Base-by-base conservation (phyloP, 2,888 invertebrate genomes). In the Glyphotaelius pellucidus region DNA sequence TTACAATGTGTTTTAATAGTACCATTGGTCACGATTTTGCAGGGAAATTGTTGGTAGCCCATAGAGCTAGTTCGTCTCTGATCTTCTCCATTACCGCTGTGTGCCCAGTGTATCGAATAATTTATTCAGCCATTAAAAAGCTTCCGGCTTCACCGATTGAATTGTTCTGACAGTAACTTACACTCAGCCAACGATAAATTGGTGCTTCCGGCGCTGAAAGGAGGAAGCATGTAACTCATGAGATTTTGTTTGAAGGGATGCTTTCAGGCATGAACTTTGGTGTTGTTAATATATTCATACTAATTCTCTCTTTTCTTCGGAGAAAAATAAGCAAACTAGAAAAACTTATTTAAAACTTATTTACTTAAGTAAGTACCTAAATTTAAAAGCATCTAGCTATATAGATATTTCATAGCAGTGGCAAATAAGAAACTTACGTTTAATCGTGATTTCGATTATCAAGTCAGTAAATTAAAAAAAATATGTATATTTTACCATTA, bases 101-200 rank as follows among this genome's bases (percentile, higher is more conserved):
- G 81, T 83, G 90, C 35, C 38, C 42, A 83, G 47, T 25, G 85
- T 84, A 67, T 84, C 83, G 85, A 38, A 85, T 90, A 85, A 90
- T 90, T 83, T 90, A 90, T 90, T 90, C 85, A 90, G 38, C 80
- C 85, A 85, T 90, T 90, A 90, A 90, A 90, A 85, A 90, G 83
- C 90, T 83, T 90, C 90, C 90, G 52, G 90, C 79, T 90, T n/a
- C 85, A 86, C 86, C 86, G 86, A 86, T 86, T 86, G 86, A 86
- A 86, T 86, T 86, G 86, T 86, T 86, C 38, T 86, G 38, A 38
- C 30, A 86, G 86, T 86, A 86, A 86, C 86, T 86, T 67, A 42
- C 86, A 47, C 86, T 86, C 86, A 38, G 42, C 86, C 47, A 86
- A n/a, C 86, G 47, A 19, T 83, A 83, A 83, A 83, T 32, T 83